Percentiles rank a stretch among this genome's conserved stretches.
Conservation (phyloP, 2,888 invertebrate species). For the Melinaea menophilus region DNA sequence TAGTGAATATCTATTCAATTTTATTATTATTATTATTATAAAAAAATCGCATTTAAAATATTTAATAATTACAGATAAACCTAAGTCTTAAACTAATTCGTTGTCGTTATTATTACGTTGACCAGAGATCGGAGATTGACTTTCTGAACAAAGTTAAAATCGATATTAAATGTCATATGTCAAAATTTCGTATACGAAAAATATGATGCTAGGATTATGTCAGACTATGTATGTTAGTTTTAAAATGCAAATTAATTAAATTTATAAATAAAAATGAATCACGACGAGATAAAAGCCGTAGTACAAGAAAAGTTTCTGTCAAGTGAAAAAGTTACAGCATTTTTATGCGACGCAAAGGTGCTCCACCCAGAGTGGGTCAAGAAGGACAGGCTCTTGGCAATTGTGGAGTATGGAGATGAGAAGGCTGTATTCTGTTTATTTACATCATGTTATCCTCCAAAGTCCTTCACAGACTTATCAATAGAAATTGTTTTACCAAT, state of each 20-base stretch:
- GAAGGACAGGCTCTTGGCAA: slow-evolving; percentile 67
- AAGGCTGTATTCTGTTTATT: slow-evolving; percentile 73
- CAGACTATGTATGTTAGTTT: slow-evolving; percentile 25
- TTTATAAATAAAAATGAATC: slow-evolving; percentile 61
- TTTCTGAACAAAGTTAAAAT: slow-evolving; percentile 2
- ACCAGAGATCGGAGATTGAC: background rate
- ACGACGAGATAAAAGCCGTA: slow-evolving; percentile 68
- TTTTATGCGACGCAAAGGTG: slow-evolving; percentile 69
- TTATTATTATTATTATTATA: too few species aligned
- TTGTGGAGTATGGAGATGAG: slow-evolving; percentile 73
- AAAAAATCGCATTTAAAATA: too few species aligned
- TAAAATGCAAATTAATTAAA: slow-evolving; percentile 26
- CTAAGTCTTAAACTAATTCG: too few species aligned
- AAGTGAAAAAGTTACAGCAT: slow-evolving; percentile 69
- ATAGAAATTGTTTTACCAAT: slow-evolving; percentile 89
- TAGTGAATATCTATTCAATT: too few species aligned
- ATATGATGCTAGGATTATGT: slow-evolving; percentile 22
- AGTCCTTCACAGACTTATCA: slow-evolving; percentile 85
- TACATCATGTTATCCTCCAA: slow-evolving; percentile 81
- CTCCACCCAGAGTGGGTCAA: slow-evolving; percentile 70
- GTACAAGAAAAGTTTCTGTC: slow-evolving; percentile 73
- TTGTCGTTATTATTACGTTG: too few species aligned
- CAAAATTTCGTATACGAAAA: slow-evolving; percentile 14
- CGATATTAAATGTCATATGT: slow-evolving; percentile 17
- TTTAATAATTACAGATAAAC: too few species aligned